Evolutionary conservation across 2,888 invertebrate species (phyloP), one percentile per base, ranked within the genome.

Genomic region (Papilio protenor): DNA sequence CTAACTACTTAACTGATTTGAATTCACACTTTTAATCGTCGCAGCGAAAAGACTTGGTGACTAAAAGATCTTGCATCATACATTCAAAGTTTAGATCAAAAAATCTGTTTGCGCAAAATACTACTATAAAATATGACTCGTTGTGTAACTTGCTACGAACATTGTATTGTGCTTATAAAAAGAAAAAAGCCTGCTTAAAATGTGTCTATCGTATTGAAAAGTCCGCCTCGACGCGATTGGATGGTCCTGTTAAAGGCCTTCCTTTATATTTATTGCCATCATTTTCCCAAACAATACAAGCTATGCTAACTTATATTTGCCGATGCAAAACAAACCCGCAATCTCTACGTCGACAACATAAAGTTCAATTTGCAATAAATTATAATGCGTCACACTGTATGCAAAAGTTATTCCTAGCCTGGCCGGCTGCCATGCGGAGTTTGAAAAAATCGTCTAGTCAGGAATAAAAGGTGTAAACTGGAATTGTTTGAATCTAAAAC

Each of bases 221-320:
- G 83, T 64, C 40, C 75, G 75, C 84, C 82, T 80, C 81, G 85
- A 84, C 84, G 84, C 87, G 85, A 89, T 88, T 87, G 87, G 90
- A 90, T 90, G 89, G 88, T 89, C 88, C 86, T 85, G 85, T 83
- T 84, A 87, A 89, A 91, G 89, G 86, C 88, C 87, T 88, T 86
- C 85, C 87, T 88, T 87, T 90, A 90, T 89, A 91, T 91, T 92
- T 92, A 93, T 91, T 91, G 87, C 90, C 89, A 87, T 91, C 90
- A 92, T 90, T 91, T 91, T 88, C 87, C 88, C 90, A 90, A 90
- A 92, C 91, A 91, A 91, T 90, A 86, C 88, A 84, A 82, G 83
- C 83, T 84, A 83, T 80, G 80, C 87, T 83, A 88, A 87, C 82
- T 82, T 85, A 85, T 80, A 77, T 81, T 76, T 77, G 64, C 80